phyloP scores from a whole-genome alignment of 2,797 vertebrate species.

The Nothura maculosa region DNA sequence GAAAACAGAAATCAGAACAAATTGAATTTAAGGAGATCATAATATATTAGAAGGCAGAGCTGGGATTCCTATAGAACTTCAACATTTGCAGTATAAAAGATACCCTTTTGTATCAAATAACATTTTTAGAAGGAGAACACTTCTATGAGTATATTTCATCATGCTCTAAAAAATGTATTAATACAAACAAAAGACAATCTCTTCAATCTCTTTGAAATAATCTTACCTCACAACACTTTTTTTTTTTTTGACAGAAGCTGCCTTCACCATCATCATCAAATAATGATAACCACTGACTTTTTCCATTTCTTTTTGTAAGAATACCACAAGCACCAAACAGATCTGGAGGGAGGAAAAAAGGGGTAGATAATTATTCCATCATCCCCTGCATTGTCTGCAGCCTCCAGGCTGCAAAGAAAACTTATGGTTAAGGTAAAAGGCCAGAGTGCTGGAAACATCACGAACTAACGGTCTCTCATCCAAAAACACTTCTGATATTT shows the following conservation, averaged over 20 bases:
- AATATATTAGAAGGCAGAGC: not conserved
- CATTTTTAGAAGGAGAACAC: not conserved
- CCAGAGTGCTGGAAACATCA: not conserved
- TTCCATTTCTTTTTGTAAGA: not conserved
- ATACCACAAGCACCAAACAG: not conserved
- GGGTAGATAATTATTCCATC: not conserved
- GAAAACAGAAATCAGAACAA: not conserved
- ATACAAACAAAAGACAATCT: not conserved
- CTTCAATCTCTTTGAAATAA: not conserved
- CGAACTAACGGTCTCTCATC: not conserved
- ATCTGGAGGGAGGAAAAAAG: not conserved
- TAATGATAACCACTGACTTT: not conserved
- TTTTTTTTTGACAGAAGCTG: not conserved
- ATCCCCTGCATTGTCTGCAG: not conserved
- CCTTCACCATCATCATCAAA: not conserved
- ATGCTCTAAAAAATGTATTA: not conserved
- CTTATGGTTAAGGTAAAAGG: not conserved
- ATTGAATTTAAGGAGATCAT: not conserved
- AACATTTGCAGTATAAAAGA: not conserved
- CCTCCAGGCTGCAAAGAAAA: not conserved
- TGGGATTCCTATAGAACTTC: not conserved
- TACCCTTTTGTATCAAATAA: not conserved
- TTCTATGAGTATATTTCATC: not conserved
- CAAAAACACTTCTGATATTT: not conserved
- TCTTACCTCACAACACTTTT: not conserved